Conservation (phyloP, 1,140 invertebrate genomes). For the Mamestra configurata region DNA sequence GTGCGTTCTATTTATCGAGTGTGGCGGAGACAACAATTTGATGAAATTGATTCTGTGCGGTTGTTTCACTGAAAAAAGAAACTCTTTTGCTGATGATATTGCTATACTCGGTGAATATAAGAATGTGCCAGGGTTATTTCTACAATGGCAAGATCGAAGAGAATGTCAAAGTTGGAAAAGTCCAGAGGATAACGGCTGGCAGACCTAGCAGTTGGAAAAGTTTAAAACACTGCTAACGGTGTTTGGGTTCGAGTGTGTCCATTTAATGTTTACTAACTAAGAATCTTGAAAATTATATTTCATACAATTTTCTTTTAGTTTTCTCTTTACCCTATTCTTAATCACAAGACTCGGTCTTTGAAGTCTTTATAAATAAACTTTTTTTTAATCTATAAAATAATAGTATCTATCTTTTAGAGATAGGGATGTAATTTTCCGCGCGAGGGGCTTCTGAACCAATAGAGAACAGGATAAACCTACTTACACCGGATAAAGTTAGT, state of each 20-base stretch:
- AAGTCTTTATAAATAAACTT: slow-evolving; percentile 36
- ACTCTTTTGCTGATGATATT: too few relatives aligned
- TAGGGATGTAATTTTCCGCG: slow-evolving; percentile 65
- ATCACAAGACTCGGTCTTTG: slow-evolving; percentile 16
- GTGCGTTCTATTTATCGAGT: slow-evolving; percentile 42
- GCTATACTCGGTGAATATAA: too few relatives aligned
- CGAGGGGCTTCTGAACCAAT: slow-evolving; percentile 63
- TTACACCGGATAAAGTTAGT: slow-evolving; percentile 63
- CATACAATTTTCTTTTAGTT: too few relatives aligned
- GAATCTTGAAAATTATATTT: too few relatives aligned
- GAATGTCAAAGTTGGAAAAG: too few relatives aligned
- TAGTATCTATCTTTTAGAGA: slow-evolving; percentile 53
- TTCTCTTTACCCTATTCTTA: slow-evolving; percentile 1
- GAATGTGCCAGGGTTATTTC: too few relatives aligned
- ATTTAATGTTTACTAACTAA: too few relatives aligned
- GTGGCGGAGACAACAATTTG: slow-evolving; percentile 14
- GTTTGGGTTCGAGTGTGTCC: too few relatives aligned
- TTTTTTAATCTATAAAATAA: slow-evolving; percentile 55
- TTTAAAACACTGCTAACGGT: too few relatives aligned
- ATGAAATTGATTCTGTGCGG: slow-evolving; percentile 36
- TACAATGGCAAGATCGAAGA: too few relatives aligned
- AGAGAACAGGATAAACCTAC: slow-evolving; percentile 61
- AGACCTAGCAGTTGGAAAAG: too few relatives aligned
- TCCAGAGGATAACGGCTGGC: too few relatives aligned
- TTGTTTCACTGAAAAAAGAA: slow-evolving; percentile 13